Evolutionary conservation across 2,113 vertebrate species (phyloP), one percentile per base, ranked within the genome.

Genomic region (Noturus placidus): DNA sequence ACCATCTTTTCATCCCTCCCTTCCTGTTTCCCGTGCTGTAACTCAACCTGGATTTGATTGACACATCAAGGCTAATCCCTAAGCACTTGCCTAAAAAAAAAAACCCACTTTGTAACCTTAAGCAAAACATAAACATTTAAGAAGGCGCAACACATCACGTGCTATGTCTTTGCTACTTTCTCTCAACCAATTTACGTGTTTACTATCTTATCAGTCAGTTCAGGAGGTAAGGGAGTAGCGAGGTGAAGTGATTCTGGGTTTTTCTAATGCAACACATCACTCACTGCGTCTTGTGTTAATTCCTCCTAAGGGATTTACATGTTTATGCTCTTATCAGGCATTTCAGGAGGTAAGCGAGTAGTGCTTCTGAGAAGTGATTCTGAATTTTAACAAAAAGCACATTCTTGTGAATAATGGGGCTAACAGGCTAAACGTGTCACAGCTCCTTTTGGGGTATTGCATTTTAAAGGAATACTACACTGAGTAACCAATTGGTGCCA

Each of bases 1-100:
- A 52, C 46, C 57, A 38, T 83, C 85, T 69, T 74, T 30, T 67
- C 82, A 56, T n/a, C 83, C 69, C 72, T 38, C 38, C 50, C 22
- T 2, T 86, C n/a, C 91, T 88, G 89, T 27, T 61, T 35, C 69
- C 52, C 20, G 19, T 5, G 50, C 79, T 10, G 19, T 30, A 70
- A 86, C 90, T 92, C 88, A 90, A 87, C 88, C 88, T 89, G 65
- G 70, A 27, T 88, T 59, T 93, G 92, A 93, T 85, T 91, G 92
- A 89, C 91, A 89, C 72, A 88, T 91, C 82, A 88, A 89, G 89
- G 76, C 13, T 33, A 88, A 80, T 93, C 87, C 90, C 89, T 70
- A 13, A 89, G 87, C 92, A 88, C 87, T 82, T 46, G 9, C 86
- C 84, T 91, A 88, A 86, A 61, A 86, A 86, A 61, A 86, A 84